A percentile compares a stretch with the other conserved stretches of the same genome.
phyloP scores from a whole-genome alignment of 2,888 invertebrate genomes.

The Agrotis clavis region DNA sequence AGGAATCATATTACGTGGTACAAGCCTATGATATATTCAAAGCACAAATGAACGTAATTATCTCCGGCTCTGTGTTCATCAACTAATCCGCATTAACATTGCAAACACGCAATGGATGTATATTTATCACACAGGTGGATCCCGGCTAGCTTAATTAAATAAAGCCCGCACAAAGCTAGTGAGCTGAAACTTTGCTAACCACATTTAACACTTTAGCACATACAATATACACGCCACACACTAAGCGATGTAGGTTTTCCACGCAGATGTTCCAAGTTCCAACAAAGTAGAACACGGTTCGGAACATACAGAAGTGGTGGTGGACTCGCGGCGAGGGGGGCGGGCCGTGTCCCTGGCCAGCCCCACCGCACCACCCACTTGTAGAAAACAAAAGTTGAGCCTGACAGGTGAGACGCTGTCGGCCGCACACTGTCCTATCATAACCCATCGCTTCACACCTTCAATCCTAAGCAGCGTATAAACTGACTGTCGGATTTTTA shows the following conservation, averaged over 20 bases:
- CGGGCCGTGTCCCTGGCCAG: conserved; percentile 93
- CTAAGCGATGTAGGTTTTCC: conserved; percentile 86
- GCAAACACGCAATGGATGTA: conserved; percentile 58
- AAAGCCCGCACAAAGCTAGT: conserved; percentile 57
- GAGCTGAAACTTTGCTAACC: conserved; percentile 59
- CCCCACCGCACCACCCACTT: conserved; percentile 91
- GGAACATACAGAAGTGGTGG: conserved; percentile 75
- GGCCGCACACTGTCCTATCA: conserved; percentile 70
- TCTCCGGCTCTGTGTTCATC: conserved; percentile 63
- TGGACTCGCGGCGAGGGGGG: conserved; percentile 76
- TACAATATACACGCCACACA: conserved; percentile 74
- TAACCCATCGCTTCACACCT: conserved; percentile 66
- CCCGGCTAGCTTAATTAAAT: conserved; percentile 58
- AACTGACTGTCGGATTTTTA: conserved; percentile 68
- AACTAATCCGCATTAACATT: conserved; percentile 69
- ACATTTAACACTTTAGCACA: conserved; percentile 61
- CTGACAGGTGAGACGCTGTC: conserved; percentile 90
- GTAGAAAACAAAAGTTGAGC: conserved; percentile 93
- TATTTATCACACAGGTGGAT: conserved; percentile 52
- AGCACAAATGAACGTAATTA: conserved; percentile 64
- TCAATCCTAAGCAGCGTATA: conserved; percentile 68
- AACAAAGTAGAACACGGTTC: conserved; percentile 81
- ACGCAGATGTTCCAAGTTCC: conserved; percentile 86
- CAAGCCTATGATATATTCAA: conserved; percentile 59
- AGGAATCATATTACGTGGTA: conserved; percentile 43